These are phyloP conservation scores for Microctenopoma steveboyesi DNA, from an alignment of 2,797 vertebrate species.

Conservation along the genomic window DNA sequence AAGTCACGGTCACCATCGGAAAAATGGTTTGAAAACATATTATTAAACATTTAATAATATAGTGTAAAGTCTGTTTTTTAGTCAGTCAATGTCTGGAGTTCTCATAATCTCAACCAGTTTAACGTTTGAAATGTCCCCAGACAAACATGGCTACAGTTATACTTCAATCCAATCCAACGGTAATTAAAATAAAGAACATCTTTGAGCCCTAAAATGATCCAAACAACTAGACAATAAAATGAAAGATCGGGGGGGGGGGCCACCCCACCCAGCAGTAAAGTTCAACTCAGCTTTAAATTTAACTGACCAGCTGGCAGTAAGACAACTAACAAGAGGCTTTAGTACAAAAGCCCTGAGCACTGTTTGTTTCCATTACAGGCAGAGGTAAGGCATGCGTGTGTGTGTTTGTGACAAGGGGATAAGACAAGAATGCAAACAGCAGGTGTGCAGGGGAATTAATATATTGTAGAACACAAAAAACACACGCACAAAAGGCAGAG, in stretches of 20 bases:
- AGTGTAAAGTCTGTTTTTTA: too few relatives aligned
- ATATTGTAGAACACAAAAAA: conserved; percentile 41
- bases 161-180: too few relatives aligned
- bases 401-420: conserved; percentile 52
- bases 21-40: too few relatives aligned
- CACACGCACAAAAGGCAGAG: conserved; percentile 31
- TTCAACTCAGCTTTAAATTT: conserved; percentile 53
- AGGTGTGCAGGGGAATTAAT: conserved; percentile 74
- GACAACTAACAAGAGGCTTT: conserved; percentile 60
- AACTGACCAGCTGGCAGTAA: conserved; percentile 77
- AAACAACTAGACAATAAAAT: too few relatives aligned
- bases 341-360: conserved; percentile 58
- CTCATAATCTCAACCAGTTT: too few relatives aligned
- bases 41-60: too few relatives aligned
- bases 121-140: too few relatives aligned
- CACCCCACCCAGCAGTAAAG: conserved; percentile 55
- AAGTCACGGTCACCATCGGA: too few relatives aligned
- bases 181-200: neutral
- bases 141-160: too few relatives aligned
- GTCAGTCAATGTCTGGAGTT: too few relatives aligned
- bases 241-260: neutral
- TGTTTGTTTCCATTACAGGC: conserved; percentile 73
- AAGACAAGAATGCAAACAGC: conserved; percentile 78
- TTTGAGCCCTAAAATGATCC: neutral
- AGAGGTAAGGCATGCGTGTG: conserved; percentile 17